Evolutionary conservation across 2,888 invertebrate genomes (phyloP).

Genomic region (Melangyna quadrimaculata): DNA sequence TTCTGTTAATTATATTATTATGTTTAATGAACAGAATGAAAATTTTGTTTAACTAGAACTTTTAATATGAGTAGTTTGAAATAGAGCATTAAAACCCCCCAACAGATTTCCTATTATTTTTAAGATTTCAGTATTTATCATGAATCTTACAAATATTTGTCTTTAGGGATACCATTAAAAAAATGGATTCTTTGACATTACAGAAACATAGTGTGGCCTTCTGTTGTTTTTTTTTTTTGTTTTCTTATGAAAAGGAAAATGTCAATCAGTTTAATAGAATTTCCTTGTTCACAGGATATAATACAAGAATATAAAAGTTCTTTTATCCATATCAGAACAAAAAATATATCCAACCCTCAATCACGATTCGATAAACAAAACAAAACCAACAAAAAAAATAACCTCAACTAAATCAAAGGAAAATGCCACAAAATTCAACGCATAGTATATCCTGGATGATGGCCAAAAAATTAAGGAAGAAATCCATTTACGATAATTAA

Average conservation of each 20-base stretch:
- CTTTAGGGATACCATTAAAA: too few species aligned
- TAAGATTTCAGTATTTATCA: too few species aligned
- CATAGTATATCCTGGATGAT: neutral
- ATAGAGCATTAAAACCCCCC: too few species aligned
- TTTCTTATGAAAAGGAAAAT: neutral
- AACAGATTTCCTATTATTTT: too few species aligned
- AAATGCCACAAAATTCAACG: constrained; percentile 14
- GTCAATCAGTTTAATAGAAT: constrained; percentile 22
- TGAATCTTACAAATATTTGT: too few species aligned
- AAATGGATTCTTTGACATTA: too few species aligned
- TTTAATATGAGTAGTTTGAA: too few species aligned
- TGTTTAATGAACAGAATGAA: too few species aligned
- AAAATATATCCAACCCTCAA: constrained; percentile 11
- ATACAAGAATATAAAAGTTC: neutral
- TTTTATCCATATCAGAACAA: neutral
- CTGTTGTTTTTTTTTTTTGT: neutral
- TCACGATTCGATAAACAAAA: neutral
- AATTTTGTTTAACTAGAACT: too few species aligned
- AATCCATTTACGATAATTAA: constrained; percentile 71
- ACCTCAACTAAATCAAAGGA: constrained; percentile 51
- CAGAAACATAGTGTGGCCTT: neutral
- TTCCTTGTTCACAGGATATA: neutral
- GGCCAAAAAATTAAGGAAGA: constrained; percentile 29
- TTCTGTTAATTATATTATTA: too few species aligned
- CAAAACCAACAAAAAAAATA: neutral